Evolutionary conservation across 1,140 invertebrate species (phyloP).

Genomic region (Hyles euphorbiae): DNA sequence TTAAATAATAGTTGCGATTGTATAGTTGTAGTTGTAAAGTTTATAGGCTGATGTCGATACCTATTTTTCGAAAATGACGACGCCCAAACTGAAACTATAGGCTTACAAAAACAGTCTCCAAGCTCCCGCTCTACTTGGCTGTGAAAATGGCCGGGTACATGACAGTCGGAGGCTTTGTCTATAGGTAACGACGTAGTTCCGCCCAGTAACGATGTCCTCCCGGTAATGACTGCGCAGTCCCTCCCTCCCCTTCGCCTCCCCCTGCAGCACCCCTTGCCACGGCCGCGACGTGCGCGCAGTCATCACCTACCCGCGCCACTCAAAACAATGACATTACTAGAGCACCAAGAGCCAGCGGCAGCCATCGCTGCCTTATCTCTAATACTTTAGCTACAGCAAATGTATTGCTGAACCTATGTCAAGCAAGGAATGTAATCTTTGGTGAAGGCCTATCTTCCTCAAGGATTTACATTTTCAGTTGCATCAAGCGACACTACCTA

Average conservation of each 20-base stretch:
- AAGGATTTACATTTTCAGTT: too few relatives aligned
- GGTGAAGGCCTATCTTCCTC: too few relatives aligned
- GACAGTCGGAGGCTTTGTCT: constrained; percentile 53
- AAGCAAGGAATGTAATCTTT: too few relatives aligned
- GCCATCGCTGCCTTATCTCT: too few relatives aligned
- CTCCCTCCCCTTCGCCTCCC: constrained; percentile 5
- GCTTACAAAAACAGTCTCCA: neutral
- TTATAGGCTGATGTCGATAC: too few relatives aligned
- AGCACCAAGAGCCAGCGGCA: neutral
- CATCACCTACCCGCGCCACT: constrained; percentile 14
- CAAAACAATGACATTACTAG: constrained; percentile 27
- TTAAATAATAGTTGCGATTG: too few relatives aligned
- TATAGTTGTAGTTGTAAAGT: too few relatives aligned
- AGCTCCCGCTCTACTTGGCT: constrained; percentile 21
- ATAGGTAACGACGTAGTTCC: constrained; percentile 60
- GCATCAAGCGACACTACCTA: too few relatives aligned
- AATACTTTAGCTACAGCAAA: too few relatives aligned
- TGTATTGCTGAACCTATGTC: too few relatives aligned
- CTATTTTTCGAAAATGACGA: neutral
- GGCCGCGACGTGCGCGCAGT: constrained; percentile 7
- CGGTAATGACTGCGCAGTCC: constrained; percentile 45
- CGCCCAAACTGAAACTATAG: neutral
- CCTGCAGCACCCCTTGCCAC: neutral
- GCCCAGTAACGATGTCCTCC: constrained; percentile 59
- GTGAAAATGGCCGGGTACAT: constrained; percentile 59